Percentiles rank a stretch among this genome's conserved stretches.
Evolutionary conservation across 2,797 vertebrate species (phyloP).

Genomic region (Peromyscus nudipes): DNA sequence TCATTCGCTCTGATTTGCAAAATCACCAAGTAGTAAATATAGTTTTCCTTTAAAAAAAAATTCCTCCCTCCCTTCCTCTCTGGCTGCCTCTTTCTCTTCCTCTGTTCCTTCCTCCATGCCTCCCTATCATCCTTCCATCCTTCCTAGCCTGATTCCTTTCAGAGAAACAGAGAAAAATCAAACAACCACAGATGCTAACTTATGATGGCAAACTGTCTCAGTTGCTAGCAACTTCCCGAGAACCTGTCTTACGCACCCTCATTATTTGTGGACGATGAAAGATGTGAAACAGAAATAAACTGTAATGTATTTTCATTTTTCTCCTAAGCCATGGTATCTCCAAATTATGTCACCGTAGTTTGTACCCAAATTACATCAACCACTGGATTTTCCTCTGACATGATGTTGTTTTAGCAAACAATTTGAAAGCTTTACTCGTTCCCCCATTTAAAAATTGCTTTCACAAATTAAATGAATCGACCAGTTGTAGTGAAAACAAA

Average conservation of each 20-base stretch:
- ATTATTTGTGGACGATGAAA: neutral
- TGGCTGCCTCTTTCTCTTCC: neutral
- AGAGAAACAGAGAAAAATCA: neutral
- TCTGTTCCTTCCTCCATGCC: neutral
- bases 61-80: neutral
- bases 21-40: neutral
- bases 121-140: neutral
- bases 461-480: conserved; percentile 7
- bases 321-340: neutral
- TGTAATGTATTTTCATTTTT: neutral
- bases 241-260: neutral
- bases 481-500: neutral
- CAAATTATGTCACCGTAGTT: neutral
- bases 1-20: conserved; percentile 37
- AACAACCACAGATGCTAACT: neutral
- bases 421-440: neutral
- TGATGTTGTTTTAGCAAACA: neutral
- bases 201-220: neutral
- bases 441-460: conserved; percentile 31
- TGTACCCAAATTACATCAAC: neutral
- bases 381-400: conserved; percentile 31
- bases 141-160: neutral
- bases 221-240: neutral
- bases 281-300: neutral
- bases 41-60: neutral